Percentiles rank a stretch among this genome's conserved stretches.
phyloP scores from a whole-genome alignment of 1,140 invertebrate species.

The Lutraria rhynchaena region DNA sequence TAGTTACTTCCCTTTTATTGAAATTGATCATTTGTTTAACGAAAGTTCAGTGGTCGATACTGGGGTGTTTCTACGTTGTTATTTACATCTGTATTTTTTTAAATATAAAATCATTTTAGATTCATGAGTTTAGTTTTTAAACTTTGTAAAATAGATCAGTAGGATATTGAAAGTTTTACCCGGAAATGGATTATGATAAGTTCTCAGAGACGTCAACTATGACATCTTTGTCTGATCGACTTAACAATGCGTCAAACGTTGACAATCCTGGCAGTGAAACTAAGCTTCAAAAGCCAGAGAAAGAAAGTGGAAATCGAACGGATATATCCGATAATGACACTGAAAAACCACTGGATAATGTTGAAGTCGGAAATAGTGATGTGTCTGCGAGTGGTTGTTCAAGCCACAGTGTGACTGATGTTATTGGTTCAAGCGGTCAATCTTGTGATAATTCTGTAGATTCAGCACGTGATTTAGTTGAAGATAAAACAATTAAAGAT shows the following conservation, averaged over 20 bases:
- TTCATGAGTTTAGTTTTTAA: neutral
- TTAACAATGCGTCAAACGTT: no score
- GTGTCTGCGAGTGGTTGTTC: neutral
- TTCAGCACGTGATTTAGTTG: neutral
- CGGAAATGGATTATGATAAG: no score
- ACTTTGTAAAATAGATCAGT: neutral
- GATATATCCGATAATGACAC: neutral
- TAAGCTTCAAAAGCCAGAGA: no score
- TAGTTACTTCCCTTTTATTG: constrained; percentile 7
- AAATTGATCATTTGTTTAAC: neutral
- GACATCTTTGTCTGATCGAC: no score
- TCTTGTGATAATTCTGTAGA: neutral
- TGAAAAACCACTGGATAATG: neutral
- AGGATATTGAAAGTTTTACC: neutral
- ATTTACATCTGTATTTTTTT: no score
- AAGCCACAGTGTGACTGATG: neutral
- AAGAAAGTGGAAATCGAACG: neutral
- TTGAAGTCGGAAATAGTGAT: neutral
- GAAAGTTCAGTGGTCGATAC: neutral
- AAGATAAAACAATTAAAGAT: neutral
- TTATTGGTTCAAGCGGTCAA: neutral
- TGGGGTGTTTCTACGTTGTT: neutral
- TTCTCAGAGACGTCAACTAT: no score
- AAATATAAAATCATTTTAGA: no score
- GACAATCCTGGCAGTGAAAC: no score